Evolutionary conservation across 2,888 invertebrate genomes (phyloP), one percentile per base, ranked within the genome.

Genomic region (Clunio marinus): DNA sequence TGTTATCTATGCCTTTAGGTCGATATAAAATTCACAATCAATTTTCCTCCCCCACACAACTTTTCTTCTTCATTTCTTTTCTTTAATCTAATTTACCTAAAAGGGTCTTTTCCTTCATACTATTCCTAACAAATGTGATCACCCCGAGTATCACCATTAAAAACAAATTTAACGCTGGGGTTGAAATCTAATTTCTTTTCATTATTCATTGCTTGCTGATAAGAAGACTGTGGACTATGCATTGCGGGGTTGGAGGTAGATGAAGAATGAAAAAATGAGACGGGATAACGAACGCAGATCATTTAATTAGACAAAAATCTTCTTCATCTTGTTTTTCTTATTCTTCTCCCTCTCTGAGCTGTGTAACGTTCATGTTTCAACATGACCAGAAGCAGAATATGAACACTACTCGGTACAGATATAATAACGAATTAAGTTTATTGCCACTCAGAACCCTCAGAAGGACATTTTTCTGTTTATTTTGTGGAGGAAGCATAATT

Each of bases 61-160:
- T 32, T 22, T 57, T 20, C 10, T 57, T 15, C 57, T 15, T 51
- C 25, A 24, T 57, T 15, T 13, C 27, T 27, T 57, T 25, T 55
- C 66, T 66, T n/a, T 66, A 66, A 66, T 66, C 66, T 66, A 66
- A 66, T 66, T 66, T 55, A 35, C 20, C 25, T 57, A 57, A 57
- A 27, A 51, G 22, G 51, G 51, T 22, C 51, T 7, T 65, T 66
- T 25, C n/a, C n/a, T n/a, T n/a, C n/a, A n/a, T n/a, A n/a, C n/a
- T n/a, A n/a, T n/a, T n/a, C 10, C 46, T 45, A 10, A 45, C 63
- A 63, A 63, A 63, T 41, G 17, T 41, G 46, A 41, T 17, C 51
- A 22, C 17, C 51, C 13, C 20, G 15, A 28, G 66, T 51, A 66
- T 65, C 46, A 65, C 66, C 66, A 66, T 66, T 46, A 66, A 66